phyloP scores from a whole-genome alignment of 2,113 vertebrate genomes.

The Brienomyrus longianalis region DNA sequence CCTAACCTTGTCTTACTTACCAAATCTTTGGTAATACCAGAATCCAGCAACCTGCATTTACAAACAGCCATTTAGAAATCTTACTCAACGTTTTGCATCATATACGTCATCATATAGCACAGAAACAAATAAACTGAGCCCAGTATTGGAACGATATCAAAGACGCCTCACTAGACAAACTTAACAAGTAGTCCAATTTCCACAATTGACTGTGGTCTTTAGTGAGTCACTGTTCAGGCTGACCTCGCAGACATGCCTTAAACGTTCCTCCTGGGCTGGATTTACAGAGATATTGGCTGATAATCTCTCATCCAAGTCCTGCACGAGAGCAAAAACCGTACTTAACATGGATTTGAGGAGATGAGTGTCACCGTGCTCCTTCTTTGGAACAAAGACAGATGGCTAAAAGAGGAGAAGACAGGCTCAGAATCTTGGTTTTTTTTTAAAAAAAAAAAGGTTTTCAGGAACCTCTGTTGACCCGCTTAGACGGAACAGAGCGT shows the following conservation, averaged over 20 bases:
- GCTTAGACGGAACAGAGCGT: not conserved
- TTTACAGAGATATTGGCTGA: constrained; percentile 13
- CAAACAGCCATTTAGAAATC: not conserved
- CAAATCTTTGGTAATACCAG: not conserved
- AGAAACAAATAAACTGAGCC: not conserved
- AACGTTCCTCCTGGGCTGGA: not conserved
- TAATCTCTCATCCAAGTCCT: constrained; percentile 3
- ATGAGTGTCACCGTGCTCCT: not conserved
- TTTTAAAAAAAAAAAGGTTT: not conserved
- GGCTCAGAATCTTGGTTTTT: not conserved
- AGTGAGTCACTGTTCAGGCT: not conserved
- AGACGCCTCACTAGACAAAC: not conserved
- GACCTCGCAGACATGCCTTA: not conserved
- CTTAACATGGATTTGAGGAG: constrained; percentile 11
- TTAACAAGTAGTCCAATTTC: constrained; percentile 7
- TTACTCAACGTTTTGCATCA: not conserved
- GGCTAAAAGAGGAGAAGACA: not conserved
- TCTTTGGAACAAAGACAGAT: not conserved
- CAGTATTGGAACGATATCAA: not conserved
- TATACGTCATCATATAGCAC: not conserved
- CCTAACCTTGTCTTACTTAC: not conserved
- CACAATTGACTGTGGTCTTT: constrained; percentile 10
- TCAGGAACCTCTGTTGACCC: not conserved
- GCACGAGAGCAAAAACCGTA: not conserved
- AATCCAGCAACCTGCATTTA: not conserved